Evolutionary conservation across 2,113 vertebrate genomes (phyloP), one percentile per base, ranked within the genome.

Genomic region (Thomomys bottae): DNA sequence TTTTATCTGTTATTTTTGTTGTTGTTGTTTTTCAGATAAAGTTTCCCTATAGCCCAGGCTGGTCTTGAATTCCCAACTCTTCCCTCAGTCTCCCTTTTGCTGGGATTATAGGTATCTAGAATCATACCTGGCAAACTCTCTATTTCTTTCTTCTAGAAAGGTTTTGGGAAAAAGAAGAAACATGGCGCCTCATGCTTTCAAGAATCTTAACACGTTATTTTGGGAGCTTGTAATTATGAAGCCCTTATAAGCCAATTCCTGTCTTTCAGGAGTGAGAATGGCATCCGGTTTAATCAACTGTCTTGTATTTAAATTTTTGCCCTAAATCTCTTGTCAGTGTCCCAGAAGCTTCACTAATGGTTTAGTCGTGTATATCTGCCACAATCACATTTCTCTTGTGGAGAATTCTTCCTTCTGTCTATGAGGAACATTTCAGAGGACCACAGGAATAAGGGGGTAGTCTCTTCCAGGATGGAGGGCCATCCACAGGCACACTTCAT

Each of bases 91-190:
- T 26, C 23, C 59, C 24, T 21, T 24, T 3, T 61, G 59, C 59
- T 61, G 23, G 59, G 59, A 26, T 61, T 61, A 21, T 61, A 61
- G 59, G 59, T 61, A 26, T 8, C 8, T 61, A 61, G 6, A 8
- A 61, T 23, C 59, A 61, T 61, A 6, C 7, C 20, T 61, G 59
- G 59, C 59, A 9, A 32, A 70, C 36, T 91, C 54, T 86, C 24
- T 54, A 45, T 18, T 57, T 21, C 9, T 81, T 84, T 67, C 59
- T 14, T 61, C 12, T 68, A 20, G 59, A 42, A 77, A 23, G 8
- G 90, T 87, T 42, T n/a, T 21, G 63, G 42, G 24, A 78, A 94
- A n/a, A 28, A 76, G 6, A 75, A 32, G 24, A 83, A 91, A 90
- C 20, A 76, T 0, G 6, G 26, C 17, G 28, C 49, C 36, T 54